These are phyloP conservation scores for Rhinopomastus cyanomelas DNA, from an alignment of 2,113 vertebrate species.

Conservation along the genomic window DNA sequence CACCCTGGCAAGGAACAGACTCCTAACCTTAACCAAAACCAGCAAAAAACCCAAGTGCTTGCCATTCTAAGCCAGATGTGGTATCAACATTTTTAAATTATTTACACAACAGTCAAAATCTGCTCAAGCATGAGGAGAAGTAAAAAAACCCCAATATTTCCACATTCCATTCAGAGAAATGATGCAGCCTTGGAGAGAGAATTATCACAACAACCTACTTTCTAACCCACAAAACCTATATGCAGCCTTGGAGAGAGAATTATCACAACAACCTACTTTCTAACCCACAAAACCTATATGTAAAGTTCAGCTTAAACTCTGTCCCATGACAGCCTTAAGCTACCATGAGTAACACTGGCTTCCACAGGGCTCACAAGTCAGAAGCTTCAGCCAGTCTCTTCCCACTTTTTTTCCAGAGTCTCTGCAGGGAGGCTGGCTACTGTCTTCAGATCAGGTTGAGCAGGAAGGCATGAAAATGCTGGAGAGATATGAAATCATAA, in stretches of 20 bases:
- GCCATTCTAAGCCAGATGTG: not conserved
- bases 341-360: not conserved
- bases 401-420: not conserved
- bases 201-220: slow-evolving; percentile 7
- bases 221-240: slow-evolving; percentile 12
- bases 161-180: not conserved
- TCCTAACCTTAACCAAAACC: not conserved
- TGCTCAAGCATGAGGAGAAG: not conserved
- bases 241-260: too few relatives aligned
- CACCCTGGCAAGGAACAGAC: not conserved
- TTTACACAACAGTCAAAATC: not conserved
- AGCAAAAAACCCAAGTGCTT: not conserved
- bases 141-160: not conserved
- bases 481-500: not conserved
- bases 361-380: not conserved
- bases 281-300: slow-evolving; percentile 8
- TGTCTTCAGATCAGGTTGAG: not conserved
- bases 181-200: not conserved
- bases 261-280: slow-evolving; percentile 4
- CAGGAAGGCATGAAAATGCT: not conserved
- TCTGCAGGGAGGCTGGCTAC: not conserved
- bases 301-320: not conserved
- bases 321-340: slow-evolving; percentile 30
- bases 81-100: not conserved
- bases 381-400: not conserved